Conservation (phyloP, 2,888 invertebrate genomes). For the Salpingus planirostris region DNA sequence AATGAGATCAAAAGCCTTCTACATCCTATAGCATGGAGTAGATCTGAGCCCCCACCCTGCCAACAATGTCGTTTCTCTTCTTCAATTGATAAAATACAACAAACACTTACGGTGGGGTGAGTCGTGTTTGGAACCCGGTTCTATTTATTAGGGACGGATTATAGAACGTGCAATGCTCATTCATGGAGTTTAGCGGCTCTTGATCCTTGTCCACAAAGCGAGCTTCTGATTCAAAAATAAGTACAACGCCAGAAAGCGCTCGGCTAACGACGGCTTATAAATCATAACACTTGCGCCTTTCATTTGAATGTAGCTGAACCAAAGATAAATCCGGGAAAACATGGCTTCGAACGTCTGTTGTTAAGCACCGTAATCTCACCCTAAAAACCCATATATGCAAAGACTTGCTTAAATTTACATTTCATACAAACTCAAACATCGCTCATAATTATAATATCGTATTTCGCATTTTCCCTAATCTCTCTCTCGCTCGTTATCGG, state of each 20-base stretch:
- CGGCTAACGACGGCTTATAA: slow-evolving; percentile 30
- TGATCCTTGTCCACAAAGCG: slow-evolving; percentile 28
- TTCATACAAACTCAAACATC: slow-evolving; percentile 17
- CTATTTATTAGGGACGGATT: slow-evolving; percentile 22
- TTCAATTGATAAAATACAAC: slow-evolving; percentile 24
- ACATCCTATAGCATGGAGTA: slow-evolving; percentile 47
- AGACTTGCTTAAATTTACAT: slow-evolving; percentile 24
- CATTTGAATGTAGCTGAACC: slow-evolving; percentile 31
- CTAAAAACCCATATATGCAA: slow-evolving; percentile 25
- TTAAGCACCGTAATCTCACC: slow-evolving; percentile 26
- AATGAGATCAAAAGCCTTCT: slow-evolving; percentile 67
- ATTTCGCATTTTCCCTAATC: slow-evolving; percentile 2
- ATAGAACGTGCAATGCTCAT: slow-evolving; percentile 23
- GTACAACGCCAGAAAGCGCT: slow-evolving; percentile 17
- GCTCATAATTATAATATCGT: slow-evolving; percentile 8
- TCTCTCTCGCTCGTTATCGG: no score
- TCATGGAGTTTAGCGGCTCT: slow-evolving; percentile 23
- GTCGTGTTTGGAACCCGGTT: slow-evolving; percentile 14
- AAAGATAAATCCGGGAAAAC: slow-evolving; percentile 29
- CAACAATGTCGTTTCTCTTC: slow-evolving; percentile 28
- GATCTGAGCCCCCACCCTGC: slow-evolving; percentile 24
- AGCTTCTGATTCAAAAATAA: slow-evolving; percentile 20
- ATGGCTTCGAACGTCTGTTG: slow-evolving; percentile 24
- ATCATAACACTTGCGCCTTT: slow-evolving; percentile 30
- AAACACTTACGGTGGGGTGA: slow-evolving; percentile 20